Conservation (phyloP, 2,888 invertebrate species). For the Beris morrisii region DNA sequence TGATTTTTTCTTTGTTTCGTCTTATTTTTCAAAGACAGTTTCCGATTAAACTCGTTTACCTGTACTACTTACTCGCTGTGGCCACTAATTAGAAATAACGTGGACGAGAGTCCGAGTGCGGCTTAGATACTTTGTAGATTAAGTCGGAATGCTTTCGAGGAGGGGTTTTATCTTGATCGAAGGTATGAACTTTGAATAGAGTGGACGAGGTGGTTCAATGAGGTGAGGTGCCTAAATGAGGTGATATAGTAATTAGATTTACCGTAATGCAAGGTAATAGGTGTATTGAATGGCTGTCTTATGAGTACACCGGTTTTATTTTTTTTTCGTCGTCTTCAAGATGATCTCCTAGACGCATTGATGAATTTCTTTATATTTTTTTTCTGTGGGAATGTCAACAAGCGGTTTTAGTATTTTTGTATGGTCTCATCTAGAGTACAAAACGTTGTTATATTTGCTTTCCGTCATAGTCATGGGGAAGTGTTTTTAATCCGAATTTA, state of each 20-base stretch:
- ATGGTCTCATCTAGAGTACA: too few relatives aligned
- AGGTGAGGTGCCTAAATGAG: slow-evolving; percentile 25
- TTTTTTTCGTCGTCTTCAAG: too few relatives aligned
- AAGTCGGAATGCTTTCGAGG: too few relatives aligned
- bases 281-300: too few relatives aligned
- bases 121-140: too few relatives aligned
- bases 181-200: slow-evolving; percentile 6
- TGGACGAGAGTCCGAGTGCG: slow-evolving; percentile 6
- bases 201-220: slow-evolving; percentile 4
- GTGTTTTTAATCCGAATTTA: slow-evolving; percentile 23
- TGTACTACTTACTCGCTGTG: slow-evolving; percentile 23
- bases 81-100: slow-evolving; percentile 21
- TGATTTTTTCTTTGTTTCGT: neutral
- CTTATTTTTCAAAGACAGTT: neutral
- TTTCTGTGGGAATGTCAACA: too few relatives aligned
- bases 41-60: slow-evolving; percentile 33
- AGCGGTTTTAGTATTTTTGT: too few relatives aligned
- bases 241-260: slow-evolving; percentile 23
- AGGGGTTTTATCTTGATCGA: neutral
- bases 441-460: too few relatives aligned
- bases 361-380: too few relatives aligned
- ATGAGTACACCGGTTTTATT: too few relatives aligned
- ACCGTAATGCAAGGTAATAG: slow-evolving; percentile 7
- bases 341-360: too few relatives aligned
- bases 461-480: neutral